Conservation (phyloP, 2,113 vertebrate species). For the Salvelinus sp. region DNA sequence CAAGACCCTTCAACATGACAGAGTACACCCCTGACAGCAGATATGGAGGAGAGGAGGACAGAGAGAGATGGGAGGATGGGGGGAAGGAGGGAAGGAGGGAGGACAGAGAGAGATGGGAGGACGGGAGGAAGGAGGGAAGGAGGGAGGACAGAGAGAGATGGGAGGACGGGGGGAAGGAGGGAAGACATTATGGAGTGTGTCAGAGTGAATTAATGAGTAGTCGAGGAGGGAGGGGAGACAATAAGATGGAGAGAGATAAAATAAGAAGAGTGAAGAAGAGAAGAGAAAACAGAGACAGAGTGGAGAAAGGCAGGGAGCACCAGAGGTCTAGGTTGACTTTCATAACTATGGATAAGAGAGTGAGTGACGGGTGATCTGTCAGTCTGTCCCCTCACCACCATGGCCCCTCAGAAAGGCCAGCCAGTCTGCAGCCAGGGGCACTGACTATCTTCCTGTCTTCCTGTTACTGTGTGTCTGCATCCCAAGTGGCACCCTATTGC, state of each 20-base stretch:
- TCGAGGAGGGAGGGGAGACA: constrained; percentile 13
- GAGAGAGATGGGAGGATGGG: not conserved
- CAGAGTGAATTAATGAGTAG: constrained; percentile 37
- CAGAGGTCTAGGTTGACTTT: constrained; percentile 19
- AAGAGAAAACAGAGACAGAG: not conserved
- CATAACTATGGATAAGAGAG: constrained; percentile 2
- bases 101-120: constrained; percentile 1
- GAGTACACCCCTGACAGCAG: constrained; percentile 20
- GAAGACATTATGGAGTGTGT: constrained; percentile 39
- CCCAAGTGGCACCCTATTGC: no score
- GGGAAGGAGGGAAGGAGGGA: constrained; percentile 42
- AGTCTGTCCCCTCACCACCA: no score
- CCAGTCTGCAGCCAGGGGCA: no score
- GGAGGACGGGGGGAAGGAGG: constrained; percentile 13
- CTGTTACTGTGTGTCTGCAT: no score
- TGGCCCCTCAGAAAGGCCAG: no score
- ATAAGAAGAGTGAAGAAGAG: not conserved
- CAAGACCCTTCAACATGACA: constrained; percentile 28
- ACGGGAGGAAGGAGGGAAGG: constrained; percentile 35
- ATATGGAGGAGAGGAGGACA: constrained; percentile 25
- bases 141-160: constrained; percentile 18
- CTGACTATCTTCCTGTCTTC: no score
- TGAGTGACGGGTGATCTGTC: not conserved
- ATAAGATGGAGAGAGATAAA: constrained; percentile 8
- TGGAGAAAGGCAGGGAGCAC: not conserved